These are phyloP conservation scores for Scaptomyza hsui DNA, from an alignment of 1,140 invertebrate genomes.

Conservation along the genomic window DNA sequence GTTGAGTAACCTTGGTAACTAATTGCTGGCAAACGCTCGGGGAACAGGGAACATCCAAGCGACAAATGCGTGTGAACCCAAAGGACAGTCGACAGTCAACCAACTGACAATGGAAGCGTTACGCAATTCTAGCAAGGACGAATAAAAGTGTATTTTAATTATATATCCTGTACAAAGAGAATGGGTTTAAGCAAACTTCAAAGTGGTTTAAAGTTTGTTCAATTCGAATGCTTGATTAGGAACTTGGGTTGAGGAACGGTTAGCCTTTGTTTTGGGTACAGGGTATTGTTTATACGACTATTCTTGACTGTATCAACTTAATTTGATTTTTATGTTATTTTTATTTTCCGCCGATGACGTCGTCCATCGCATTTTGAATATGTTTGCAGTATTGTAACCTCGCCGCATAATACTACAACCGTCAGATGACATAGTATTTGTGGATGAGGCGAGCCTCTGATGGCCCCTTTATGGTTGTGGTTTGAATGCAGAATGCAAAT, in stretches of 20 bases:
- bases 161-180: conserved; percentile 28
- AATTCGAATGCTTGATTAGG: no score
- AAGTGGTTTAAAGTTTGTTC: no score
- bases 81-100: background rate
- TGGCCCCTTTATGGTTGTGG: conserved; percentile 4
- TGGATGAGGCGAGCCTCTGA: conserved; percentile 34
- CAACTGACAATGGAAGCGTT: conserved; percentile 23
- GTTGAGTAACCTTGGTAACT: conserved; percentile 67
- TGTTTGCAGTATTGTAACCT: conserved; percentile 5
- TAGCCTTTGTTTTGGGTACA: no score
- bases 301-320: background rate
- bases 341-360: conserved; percentile 67
- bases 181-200: no score
- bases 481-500: conserved; percentile 23
- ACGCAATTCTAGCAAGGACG: conserved; percentile 20
- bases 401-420: conserved; percentile 5
- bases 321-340: conserved; percentile 63
- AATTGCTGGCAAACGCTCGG: conserved; percentile 41
- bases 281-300: background rate
- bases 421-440: conserved; percentile 18
- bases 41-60: conserved; percentile 43
- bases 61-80: conserved; percentile 50
- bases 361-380: conserved; percentile 21
- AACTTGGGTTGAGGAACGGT: no score
- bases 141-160: conserved; percentile 47